Percentiles rank a stretch among this genome's conserved stretches.
These are phyloP conservation scores for Oreochromis tanganicae DNA, from an alignment of 2,113 vertebrate genomes.

Conservation along the genomic window DNA sequence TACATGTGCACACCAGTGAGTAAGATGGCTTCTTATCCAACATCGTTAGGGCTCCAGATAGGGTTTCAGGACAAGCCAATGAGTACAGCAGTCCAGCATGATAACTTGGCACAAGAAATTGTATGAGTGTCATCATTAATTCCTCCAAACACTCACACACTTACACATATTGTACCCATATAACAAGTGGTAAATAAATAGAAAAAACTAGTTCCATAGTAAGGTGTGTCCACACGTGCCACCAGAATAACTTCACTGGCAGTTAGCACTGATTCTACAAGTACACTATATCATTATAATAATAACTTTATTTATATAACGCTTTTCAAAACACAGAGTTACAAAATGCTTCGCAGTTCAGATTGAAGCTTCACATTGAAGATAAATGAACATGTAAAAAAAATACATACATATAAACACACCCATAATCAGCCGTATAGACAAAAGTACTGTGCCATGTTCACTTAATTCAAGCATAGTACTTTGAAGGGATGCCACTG, in stretches of 20 bases:
- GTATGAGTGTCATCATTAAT: conserved; percentile 22
- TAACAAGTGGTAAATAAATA: neutral
- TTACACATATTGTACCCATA: neutral
- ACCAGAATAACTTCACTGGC: neutral
- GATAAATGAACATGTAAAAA: neutral
- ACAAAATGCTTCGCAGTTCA: neutral
- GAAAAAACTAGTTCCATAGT: neutral
- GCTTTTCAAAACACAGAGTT: neutral
- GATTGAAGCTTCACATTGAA: neutral
- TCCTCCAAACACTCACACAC: neutral
- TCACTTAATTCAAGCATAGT: neutral
- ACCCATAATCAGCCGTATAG: neutral
- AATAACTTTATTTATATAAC: neutral
- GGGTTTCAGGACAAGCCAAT: neutral
- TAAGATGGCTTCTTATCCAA: conserved; percentile 26
- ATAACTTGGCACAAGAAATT: conserved; percentile 4
- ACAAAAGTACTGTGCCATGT: neutral
- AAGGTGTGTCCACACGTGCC: neutral
- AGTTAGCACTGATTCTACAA: neutral
- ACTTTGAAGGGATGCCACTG: neutral
- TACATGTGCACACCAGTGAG: conserved; percentile 1
- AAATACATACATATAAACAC: neutral
- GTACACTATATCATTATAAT: neutral
- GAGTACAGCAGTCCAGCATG: neutral
- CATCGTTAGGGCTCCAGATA: conserved; percentile 38